phyloP scores from a whole-genome alignment of 2,797 vertebrate species.

The Sciurus vulgaris region DNA sequence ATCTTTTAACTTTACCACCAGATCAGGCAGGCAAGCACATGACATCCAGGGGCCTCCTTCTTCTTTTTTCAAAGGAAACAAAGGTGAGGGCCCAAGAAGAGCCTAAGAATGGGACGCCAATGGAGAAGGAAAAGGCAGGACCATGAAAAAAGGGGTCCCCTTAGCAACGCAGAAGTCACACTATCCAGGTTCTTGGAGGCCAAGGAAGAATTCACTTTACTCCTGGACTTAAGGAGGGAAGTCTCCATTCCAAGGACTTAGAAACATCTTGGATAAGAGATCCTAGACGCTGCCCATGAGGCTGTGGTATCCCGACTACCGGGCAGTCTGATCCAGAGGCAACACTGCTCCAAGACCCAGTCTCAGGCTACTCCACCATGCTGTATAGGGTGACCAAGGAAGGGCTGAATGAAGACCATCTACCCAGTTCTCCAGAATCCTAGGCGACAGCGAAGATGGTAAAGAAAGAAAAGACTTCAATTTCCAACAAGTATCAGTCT shows the following conservation, averaged over 20 bases:
- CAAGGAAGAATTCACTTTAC: too few species aligned
- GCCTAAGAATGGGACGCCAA: not conserved
- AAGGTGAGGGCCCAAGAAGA: not conserved
- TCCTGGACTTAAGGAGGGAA: too few species aligned
- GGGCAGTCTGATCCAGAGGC: constrained; percentile 80
- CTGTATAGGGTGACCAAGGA: constrained; percentile 91
- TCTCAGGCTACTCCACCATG: constrained; percentile 91
- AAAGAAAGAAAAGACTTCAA: constrained; percentile 73
- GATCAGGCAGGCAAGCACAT: not conserved
- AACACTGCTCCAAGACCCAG: constrained; percentile 90
- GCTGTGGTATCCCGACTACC: not conserved
- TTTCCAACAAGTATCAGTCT: not conserved
- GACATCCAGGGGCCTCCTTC: too few species aligned
- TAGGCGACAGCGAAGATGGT: constrained; percentile 87
- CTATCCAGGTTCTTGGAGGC: not conserved
- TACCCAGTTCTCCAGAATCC: constrained; percentile 84
- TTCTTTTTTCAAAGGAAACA: not conserved
- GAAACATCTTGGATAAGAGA: not conserved
- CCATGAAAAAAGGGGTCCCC: fast-evolving
- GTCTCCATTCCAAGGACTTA: not conserved
- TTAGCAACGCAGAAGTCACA: not conserved
- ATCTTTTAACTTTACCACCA: not conserved
- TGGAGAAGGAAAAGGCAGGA: not conserved
- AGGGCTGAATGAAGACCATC: constrained; percentile 86
- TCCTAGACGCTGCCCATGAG: not conserved